Conservation (phyloP, 2,888 invertebrate genomes). For the Tortrix viridana region DNA sequence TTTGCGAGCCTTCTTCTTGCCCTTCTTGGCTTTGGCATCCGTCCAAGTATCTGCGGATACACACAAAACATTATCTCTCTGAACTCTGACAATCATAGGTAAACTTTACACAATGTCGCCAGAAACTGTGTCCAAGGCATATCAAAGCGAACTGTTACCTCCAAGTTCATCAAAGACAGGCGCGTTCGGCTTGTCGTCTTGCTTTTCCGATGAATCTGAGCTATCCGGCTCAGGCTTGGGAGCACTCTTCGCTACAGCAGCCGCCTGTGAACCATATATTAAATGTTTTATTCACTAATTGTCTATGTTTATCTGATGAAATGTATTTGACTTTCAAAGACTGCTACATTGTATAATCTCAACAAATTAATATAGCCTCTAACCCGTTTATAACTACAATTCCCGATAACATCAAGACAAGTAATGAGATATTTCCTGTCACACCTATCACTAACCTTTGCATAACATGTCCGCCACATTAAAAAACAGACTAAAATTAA, state of each 20-base stretch:
- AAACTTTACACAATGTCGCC: background rate
- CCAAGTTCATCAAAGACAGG: conserved; percentile 77
- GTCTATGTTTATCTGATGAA: background rate
- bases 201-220: conserved; percentile 68
- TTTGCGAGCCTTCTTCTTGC: conserved; percentile 90
- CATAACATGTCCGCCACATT: no score
- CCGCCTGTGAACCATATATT: conserved; percentile 54
- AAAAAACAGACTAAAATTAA: no score
- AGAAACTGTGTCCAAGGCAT: background rate
- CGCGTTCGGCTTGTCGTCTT: conserved; percentile 62
- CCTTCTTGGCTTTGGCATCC: conserved; percentile 90
- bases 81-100: background rate
- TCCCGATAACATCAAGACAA: no score
- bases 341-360: no score
- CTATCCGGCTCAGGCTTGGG: conserved; percentile 63
- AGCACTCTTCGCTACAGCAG: conserved; percentile 57
- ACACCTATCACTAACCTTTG: no score
- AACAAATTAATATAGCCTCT: no score
- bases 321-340: no score
- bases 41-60: conserved; percentile 87
- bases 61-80: background rate
- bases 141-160: conserved; percentile 55
- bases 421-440: no score
- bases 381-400: no score
- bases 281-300: background rate